These are phyloP conservation scores for Melolontha melolontha DNA, from an alignment of 2,888 invertebrate genomes.

Conservation along the genomic window DNA sequence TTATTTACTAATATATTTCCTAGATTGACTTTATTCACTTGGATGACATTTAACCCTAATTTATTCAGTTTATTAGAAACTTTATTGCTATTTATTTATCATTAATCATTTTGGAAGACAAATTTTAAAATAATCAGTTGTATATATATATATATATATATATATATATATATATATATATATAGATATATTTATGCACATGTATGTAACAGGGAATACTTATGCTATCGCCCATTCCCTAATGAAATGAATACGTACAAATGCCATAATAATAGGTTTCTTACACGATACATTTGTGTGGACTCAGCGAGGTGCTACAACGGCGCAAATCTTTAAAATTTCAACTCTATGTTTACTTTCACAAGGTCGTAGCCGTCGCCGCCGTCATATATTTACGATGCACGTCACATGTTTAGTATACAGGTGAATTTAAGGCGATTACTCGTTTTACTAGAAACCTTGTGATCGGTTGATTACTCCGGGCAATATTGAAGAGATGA, in stretches of 20 bases:
- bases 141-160: no score
- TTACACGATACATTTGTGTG: constrained; percentile 1
- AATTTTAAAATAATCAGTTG: no score
- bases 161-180: no score
- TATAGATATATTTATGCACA: no score
- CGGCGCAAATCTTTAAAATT: constrained; percentile 40
- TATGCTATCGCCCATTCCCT: constrained; percentile 9
- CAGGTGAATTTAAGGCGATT: constrained; percentile 35
- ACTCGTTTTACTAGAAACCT: constrained; percentile 40
- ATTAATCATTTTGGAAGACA: no score
- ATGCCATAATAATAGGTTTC: constrained; percentile 37
- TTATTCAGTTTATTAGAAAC: no score
- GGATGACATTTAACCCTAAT: no score
- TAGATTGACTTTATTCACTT: no score
- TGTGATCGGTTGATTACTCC: constrained; percentile 45
- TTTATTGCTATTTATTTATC: no score
- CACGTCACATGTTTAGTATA: constrained; percentile 20
- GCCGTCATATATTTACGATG: constrained; percentile 8
- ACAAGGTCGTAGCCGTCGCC: constrained; percentile 46
- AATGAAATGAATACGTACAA: constrained; percentile 35
- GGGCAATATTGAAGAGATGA: constrained; percentile 30
- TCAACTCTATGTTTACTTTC: constrained; percentile 48
- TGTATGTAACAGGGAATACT: constrained; percentile 27
- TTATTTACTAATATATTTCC: no score
- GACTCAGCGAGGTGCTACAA: neutral